Conservation (phyloP, 2,113 vertebrate species). For the Trogon melanurus region DNA sequence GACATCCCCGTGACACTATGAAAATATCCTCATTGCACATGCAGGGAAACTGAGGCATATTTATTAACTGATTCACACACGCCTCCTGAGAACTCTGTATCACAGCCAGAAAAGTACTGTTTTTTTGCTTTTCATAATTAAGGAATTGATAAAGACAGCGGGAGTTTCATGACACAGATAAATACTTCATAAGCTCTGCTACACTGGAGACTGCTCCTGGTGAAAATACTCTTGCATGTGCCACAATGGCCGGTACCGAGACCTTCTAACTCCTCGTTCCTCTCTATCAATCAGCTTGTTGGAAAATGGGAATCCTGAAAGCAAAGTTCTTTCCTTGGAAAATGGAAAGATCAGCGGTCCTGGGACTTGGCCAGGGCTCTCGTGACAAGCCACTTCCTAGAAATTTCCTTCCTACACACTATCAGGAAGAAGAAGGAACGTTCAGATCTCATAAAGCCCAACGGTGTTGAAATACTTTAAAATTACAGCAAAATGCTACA, state of each 20-base stretch:
- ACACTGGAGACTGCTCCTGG: not conserved
- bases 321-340: not conserved
- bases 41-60: not conserved
- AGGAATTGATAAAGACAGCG: not conserved
- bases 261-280: not conserved
- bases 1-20: not conserved
- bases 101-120: not conserved
- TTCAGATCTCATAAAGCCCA: not conserved
- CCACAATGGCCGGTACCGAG: accelerated
- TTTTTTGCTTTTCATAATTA: not conserved
- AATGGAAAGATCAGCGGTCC: not conserved
- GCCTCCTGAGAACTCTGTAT: not conserved
- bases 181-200: not conserved
- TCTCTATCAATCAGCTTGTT: not conserved
- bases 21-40: not conserved
- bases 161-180: not conserved
- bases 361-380: not conserved
- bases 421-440: not conserved
- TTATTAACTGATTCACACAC: not conserved
- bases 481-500: not conserved
- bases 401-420: not conserved
- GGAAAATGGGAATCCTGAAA: not conserved
- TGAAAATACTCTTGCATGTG: not conserved
- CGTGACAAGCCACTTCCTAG: not conserved
- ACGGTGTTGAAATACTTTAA: not conserved